Base-by-base conservation (phyloP, 2,797 vertebrate genomes). In the Bufotes viridis region DNA sequence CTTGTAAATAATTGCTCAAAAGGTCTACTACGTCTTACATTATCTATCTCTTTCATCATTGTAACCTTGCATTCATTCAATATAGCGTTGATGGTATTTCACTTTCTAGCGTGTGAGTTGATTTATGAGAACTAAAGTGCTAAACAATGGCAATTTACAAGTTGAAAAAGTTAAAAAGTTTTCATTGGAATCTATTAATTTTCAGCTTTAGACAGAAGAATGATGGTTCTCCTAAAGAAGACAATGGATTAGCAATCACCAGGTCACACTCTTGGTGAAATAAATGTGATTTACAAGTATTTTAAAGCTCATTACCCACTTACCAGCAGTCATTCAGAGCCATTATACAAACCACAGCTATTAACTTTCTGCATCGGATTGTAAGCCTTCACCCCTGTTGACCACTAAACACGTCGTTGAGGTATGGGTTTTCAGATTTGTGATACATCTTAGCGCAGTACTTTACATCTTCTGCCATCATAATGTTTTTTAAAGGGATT, bases 251-350 rank as follows among this genome's bases (percentile, higher is more conserved):
- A 75, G 29, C 57, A 7, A 10, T 70, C 83, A 84, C 26, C 53
- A 11, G 4, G 22, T 60, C 55, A 49, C 55, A 42, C 49, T 75
- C 70, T 67, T 55, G 49, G 58, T 80, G 24, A 81, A 81, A 72
- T 87, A 67, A 83, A 82, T 49, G 72, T 78, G 81, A 88, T 88
- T 84, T 84, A 88, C 26, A 78, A 29, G 72, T 58, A 70, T 78
- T 79, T 57, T 26, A 79, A 22, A 51, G 61, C 61, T 78, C 60
- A 87, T 83, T 84, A 88, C 60, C 80, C 75, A 49, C 81, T 82
- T 88, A 70, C 51, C 61, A 20, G 53, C 81, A 57, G 20, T 70
- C 18, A 83, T 78, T 67, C 18, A 58, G 24, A 60, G 63, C 24
- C 17, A 22, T 69, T 70, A 22, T 61, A 26, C 17, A 60, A 84